Evolutionary conservation across 2,888 invertebrate species (phyloP).

Genomic region (Nephrocerus scutellatus): DNA sequence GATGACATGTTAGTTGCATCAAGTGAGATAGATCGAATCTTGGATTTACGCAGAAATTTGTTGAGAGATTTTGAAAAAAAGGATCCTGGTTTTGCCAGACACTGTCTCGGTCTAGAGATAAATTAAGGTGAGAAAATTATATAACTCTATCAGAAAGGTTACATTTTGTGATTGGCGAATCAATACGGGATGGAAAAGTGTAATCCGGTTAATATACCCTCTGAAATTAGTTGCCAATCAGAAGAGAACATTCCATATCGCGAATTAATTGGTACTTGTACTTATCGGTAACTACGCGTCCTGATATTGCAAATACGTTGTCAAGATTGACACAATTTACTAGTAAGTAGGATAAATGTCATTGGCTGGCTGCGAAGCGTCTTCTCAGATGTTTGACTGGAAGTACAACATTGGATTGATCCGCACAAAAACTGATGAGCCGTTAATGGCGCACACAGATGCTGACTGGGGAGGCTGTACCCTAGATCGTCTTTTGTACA

Average conservation of each 20-base stretch:
- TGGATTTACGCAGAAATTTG: too few species aligned
- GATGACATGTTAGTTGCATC: conserved; percentile 17
- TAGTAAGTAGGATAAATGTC: too few species aligned
- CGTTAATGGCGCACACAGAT: too few species aligned
- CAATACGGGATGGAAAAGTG: conserved; percentile 12
- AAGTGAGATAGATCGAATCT: too few species aligned
- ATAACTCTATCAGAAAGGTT: conserved; percentile 11
- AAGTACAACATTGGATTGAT: too few species aligned
- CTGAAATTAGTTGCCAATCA: conserved; percentile 6
- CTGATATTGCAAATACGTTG: too few species aligned
- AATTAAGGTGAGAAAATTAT: conserved; percentile 9
- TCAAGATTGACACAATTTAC: conserved; percentile 1
- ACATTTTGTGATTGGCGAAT: conserved; percentile 9
- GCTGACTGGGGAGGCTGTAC: too few species aligned
- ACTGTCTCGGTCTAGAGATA: conserved; percentile 19
- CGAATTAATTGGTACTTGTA: conserved; percentile 3
- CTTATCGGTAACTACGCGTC: neutral
- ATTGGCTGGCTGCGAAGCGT: conserved; percentile 2
- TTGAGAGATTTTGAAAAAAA: conserved; percentile 13
- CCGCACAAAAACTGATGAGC: too few species aligned
- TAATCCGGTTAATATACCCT: conserved; percentile 10
- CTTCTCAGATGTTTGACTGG: conserved; percentile 2
- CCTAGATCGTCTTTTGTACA: too few species aligned
- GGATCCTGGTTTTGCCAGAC: conserved; percentile 15
- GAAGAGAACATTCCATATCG: conserved; percentile 4